phyloP scores from a whole-genome alignment of 1,140 invertebrate genomes.

The Brachionus angularis region DNA sequence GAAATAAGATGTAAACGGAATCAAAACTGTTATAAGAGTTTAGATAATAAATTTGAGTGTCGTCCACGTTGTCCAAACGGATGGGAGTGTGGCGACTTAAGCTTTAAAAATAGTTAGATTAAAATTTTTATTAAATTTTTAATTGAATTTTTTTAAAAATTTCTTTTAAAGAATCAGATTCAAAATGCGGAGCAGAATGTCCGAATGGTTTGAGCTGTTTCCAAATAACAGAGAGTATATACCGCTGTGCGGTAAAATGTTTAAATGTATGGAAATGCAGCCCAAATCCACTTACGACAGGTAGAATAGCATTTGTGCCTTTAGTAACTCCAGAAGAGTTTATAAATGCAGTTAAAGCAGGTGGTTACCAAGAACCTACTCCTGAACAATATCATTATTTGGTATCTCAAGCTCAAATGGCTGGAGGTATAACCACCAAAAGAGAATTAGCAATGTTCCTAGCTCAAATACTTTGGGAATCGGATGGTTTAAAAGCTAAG shows the following conservation, averaged over 20 bases:
- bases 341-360: background rate
- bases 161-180: background rate
- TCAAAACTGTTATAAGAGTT: too few species aligned
- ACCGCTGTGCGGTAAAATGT: background rate
- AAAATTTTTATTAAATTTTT: too few species aligned
- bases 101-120: too few species aligned
- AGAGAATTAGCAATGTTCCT: slow-evolving; percentile 25
- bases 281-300: background rate
- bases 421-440: background rate
- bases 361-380: background rate
- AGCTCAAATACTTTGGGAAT: slow-evolving; percentile 13
- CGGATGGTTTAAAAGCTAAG: slow-evolving; percentile 21
- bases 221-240: background rate
- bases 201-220: background rate
- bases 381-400: slow-evolving; percentile 19
- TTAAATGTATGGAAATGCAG: background rate
- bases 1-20: too few species aligned
- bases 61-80: too few species aligned
- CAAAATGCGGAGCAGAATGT: background rate
- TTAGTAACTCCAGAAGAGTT: slow-evolving; percentile 28
- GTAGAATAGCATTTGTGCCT: background rate
- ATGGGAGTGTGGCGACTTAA: too few species aligned
- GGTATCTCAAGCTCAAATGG: background rate
- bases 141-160: background rate
- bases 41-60: too few species aligned